Evolutionary conservation across 2,888 invertebrate species (phyloP), one percentile per base, ranked within the genome.

Genomic region (Noctua janthe): DNA sequence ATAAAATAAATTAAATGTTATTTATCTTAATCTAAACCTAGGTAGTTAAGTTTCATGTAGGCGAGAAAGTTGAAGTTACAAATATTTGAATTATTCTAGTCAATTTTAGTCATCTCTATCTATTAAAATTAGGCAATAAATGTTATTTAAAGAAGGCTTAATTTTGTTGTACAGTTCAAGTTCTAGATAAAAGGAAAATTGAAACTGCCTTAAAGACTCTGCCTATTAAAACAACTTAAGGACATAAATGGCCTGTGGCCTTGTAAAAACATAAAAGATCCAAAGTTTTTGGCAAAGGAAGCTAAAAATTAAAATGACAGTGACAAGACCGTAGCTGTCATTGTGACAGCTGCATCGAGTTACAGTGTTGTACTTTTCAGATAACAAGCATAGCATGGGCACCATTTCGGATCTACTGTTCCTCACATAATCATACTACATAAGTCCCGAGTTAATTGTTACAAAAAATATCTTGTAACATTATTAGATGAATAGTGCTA

Each of bases 61-160:
- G 23, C 29, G 7, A 64, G 17, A 39, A 62, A 56, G 23, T 47
- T 11, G 49, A 23, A 54, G n/a, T 35, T 80, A 54, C 35, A 54
- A 62, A n/a, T 3, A 70, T 85, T 47, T 23, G 20, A 64, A 49
- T 49, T 70, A 64, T 85, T 81, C 81, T 85, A 85, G 81, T 81
- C 81, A 81, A 80, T n/a, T 78, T 85, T 80, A 81, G 54, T 81
- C 51, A 84, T 49, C 7, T 51, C 69, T 54, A 62, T 78, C 29
- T 29, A 23, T 47, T 84, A 2, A 69, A 81, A 54, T 59, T 39
- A 62, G 51, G 35, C 80, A 51, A 1, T 13, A n/a, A 69, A 39
- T 43, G 7, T n/a, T 43, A n/a, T 7, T 3, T 43, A 20, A 39
- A 39, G 1, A n/a, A 6, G 11, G 76, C 62, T 15, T 23, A 17